phyloP scores from a whole-genome alignment of 2,888 invertebrate species.

The Meandrusa payeni region DNA sequence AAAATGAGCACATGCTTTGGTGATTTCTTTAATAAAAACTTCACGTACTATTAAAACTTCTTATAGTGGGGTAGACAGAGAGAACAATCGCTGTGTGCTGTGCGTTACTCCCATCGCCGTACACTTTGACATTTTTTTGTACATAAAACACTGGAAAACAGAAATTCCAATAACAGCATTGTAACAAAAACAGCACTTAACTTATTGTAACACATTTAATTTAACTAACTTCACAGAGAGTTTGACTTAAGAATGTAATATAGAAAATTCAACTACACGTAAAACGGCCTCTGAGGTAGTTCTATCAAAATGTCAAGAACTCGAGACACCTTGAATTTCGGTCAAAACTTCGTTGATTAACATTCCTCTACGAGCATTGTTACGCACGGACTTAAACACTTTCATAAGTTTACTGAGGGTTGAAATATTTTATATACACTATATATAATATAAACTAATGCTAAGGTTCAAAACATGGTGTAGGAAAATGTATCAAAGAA shows the following conservation, averaged over 20 bases:
- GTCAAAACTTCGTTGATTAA: slow-evolving; percentile 7
- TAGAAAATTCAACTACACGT: neutral
- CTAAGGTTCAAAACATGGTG: neutral
- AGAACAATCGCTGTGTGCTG: too few species aligned
- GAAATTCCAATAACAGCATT: too few species aligned
- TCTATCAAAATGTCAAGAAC: neutral
- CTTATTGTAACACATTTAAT: neutral
- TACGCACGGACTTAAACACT: neutral
- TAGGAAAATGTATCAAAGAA: too few species aligned
- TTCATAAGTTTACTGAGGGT: neutral
- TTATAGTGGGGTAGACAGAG: too few species aligned
- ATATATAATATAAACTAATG: neutral
- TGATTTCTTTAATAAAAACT: too few species aligned
- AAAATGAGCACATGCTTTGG: too few species aligned
- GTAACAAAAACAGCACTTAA: too few species aligned
- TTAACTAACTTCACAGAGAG: neutral
- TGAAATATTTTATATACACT: neutral
- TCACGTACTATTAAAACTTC: too few species aligned
- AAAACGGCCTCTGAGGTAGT: slow-evolving; percentile 1
- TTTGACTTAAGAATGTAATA: neutral
- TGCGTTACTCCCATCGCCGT: too few species aligned
- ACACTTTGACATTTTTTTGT: too few species aligned
- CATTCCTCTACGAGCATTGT: neutral
- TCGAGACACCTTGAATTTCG: slow-evolving; percentile 3
- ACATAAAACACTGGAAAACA: too few species aligned